A percentile compares a stretch with the other conserved stretches of the same genome.
These are phyloP conservation scores for Pristionchus arcanus DNA, from an alignment of 2,888 invertebrate species.

Conservation along the genomic window DNA sequence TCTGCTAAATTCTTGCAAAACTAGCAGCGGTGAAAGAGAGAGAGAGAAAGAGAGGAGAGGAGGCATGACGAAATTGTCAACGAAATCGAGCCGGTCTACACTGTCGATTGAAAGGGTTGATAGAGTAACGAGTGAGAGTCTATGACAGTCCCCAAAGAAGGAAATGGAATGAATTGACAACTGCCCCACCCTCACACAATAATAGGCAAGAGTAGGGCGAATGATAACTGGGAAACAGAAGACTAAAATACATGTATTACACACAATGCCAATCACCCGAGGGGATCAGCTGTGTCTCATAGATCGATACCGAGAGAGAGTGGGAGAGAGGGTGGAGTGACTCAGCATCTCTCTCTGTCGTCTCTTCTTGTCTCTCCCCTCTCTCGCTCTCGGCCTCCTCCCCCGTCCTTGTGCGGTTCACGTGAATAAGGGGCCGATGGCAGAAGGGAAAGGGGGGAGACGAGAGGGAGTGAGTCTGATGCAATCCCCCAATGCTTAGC, in stretches of 20 bases:
- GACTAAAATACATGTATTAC: not conserved
- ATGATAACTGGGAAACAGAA: constrained; percentile 14
- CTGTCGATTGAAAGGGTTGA: not conserved
- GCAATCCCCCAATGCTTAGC: not conserved
- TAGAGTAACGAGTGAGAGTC: constrained; percentile 18
- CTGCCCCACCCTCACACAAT: constrained; percentile 3
- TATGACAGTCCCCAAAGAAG: not conserved
- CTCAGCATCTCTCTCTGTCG: constrained; percentile 25
- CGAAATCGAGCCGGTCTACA: constrained; percentile 38
- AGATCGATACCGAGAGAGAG: constrained; percentile 18
- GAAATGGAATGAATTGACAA: not conserved
- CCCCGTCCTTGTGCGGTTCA: not conserved
- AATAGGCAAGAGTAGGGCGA: not conserved
- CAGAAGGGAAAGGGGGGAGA: not conserved
- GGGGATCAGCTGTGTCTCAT: constrained; percentile 41
- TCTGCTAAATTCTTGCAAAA: not conserved
- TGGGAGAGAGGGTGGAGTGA: constrained; percentile 20
- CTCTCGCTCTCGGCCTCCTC: not conserved
- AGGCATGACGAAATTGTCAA: constrained; percentile 27
- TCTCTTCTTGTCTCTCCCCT: not conserved
- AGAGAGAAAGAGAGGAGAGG: not conserved
- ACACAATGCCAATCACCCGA: not conserved
- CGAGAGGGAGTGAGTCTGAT: not conserved
- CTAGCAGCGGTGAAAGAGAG: constrained; percentile 20
- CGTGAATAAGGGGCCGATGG: constrained; percentile 28